phyloP scores from a whole-genome alignment of 2,113 vertebrate species.

The Procapra przewalskii region DNA sequence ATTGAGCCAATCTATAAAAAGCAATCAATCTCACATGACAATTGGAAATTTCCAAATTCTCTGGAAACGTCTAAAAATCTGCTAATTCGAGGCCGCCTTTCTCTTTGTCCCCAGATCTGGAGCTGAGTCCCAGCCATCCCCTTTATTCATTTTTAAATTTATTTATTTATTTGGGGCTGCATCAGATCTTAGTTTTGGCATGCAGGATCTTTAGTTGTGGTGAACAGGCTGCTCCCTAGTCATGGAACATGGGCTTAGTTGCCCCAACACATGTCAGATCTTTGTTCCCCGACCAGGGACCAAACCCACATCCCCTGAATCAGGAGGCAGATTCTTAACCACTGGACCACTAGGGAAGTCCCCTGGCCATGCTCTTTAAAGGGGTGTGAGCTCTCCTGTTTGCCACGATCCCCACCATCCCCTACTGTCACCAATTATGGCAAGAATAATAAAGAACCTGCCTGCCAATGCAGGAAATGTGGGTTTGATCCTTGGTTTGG shows the following conservation, averaged over 20 bases:
- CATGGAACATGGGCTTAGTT: fast-evolving
- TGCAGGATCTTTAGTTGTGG: background rate
- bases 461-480: background rate
- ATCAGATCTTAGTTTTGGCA: background rate
- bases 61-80: background rate
- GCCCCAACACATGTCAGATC: background rate
- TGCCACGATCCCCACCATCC: background rate
- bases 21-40: background rate
- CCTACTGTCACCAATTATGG: background rate
- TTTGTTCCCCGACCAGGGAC: background rate
- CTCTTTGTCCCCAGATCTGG: background rate
- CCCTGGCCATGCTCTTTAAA: background rate
- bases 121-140: background rate
- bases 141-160: background rate
- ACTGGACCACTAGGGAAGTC: background rate
- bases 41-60: background rate
- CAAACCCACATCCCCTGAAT: background rate
- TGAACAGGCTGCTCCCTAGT: background rate
- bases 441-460: background rate
- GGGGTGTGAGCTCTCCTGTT: background rate
- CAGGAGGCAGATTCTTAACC: background rate
- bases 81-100: background rate
- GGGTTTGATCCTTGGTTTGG: background rate
- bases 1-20: background rate
- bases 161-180: background rate